phyloP scores from a whole-genome alignment of 2,113 vertebrate species.

The Buteo buteo region DNA sequence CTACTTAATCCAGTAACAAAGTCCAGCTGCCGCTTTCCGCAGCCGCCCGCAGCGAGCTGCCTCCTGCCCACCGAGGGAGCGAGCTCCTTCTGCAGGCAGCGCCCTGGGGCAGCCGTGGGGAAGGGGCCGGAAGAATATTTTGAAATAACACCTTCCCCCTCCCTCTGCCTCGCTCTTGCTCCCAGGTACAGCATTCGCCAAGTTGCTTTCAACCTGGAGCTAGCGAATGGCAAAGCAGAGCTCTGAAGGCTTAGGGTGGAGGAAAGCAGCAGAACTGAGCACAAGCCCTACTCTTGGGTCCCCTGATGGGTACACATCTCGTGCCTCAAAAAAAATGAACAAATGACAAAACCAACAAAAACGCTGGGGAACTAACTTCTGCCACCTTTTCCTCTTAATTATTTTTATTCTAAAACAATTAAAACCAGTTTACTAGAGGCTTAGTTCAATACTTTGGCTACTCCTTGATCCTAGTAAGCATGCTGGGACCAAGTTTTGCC shows the following conservation, averaged over 20 bases:
- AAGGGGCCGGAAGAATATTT: not conserved
- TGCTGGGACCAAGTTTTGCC: not conserved
- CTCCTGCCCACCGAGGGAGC: not conserved
- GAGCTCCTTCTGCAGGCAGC: not conserved
- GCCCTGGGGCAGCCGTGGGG: not conserved
- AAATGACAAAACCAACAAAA: not conserved
- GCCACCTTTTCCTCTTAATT: accelerated
- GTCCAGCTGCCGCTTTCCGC: not conserved
- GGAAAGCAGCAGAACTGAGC: not conserved
- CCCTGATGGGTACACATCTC: accelerated
- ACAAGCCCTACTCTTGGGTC: not conserved
- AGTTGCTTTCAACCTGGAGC: not conserved
- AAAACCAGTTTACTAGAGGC: not conserved
- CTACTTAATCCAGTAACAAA: not conserved
- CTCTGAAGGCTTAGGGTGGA: not conserved
- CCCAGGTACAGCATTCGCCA: accelerated
- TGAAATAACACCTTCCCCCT: not conserved
- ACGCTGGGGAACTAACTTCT: not conserved
- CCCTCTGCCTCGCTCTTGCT: accelerated
- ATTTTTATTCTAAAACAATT: not conserved
- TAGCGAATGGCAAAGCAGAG: accelerated
- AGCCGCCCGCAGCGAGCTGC: not conserved
- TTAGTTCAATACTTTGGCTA: not conserved
- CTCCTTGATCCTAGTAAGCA: not conserved
- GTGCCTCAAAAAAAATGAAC: not conserved